phyloP scores from a whole-genome alignment of 2,797 vertebrate genomes.

The Stomatorhinus walkeri region DNA sequence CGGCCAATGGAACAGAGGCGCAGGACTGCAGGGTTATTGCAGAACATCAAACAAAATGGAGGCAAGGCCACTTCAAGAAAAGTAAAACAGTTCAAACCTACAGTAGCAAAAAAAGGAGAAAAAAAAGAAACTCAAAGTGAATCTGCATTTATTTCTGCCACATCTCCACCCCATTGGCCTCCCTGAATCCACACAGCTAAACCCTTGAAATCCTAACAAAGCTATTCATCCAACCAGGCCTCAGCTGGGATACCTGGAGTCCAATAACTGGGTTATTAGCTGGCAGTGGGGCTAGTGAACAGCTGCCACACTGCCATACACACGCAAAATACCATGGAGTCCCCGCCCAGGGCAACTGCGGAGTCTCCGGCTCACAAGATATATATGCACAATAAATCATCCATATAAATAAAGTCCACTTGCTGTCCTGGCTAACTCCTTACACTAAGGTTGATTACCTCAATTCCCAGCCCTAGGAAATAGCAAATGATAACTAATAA shows the following conservation, averaged over 20 bases:
- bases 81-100: background rate
- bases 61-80: background rate
- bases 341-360: background rate
- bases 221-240: background rate
- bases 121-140: background rate
- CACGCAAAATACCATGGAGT: background rate
- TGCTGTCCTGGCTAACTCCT: background rate
- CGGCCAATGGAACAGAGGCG: background rate
- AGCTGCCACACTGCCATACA: background rate
- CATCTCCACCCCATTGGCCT: background rate
- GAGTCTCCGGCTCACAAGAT: background rate
- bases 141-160: background rate
- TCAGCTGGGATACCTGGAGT: slow-evolving; percentile 6
- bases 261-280: background rate
- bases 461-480: background rate
- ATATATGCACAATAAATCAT: background rate
- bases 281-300: background rate
- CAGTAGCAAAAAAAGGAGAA: background rate
- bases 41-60: background rate
- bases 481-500: background rate
- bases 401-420: background rate
- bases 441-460: background rate
- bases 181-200: background rate
- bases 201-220: background rate
- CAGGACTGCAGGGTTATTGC: background rate